Percentiles rank a stretch among this genome's conserved stretches.
phyloP scores from a whole-genome alignment of 2,888 invertebrate genomes.

The Eristalis pertinax region DNA sequence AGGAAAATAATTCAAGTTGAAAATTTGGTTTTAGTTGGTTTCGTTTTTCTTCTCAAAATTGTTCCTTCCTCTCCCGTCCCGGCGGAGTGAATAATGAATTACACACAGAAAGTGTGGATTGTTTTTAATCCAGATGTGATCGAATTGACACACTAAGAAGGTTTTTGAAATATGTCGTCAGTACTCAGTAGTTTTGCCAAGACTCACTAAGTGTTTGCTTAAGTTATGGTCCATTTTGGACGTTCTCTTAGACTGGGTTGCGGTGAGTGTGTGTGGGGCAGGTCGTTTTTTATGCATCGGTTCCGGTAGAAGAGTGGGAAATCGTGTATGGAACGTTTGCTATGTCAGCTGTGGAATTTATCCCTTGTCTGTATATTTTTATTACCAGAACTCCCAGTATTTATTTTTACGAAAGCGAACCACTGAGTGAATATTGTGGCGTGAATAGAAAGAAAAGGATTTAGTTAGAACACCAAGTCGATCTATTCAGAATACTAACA shows the following conservation, averaged over 20 bases:
- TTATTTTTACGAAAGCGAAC: too few species aligned
- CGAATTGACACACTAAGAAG: conserved; percentile 4
- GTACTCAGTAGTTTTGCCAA: neutral
- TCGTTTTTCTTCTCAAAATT: neutral
- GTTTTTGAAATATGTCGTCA: neutral
- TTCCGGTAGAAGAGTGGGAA: too few species aligned
- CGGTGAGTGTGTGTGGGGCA: neutral
- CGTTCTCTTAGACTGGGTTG: neutral
- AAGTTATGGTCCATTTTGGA: neutral
- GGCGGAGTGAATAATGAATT: conserved; percentile 20
- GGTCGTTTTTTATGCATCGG: too few species aligned
- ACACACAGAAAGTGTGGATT: conserved; percentile 6
- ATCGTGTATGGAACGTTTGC: too few species aligned
- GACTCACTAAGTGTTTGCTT: neutral
- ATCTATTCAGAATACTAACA: too few species aligned
- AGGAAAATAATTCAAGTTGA: conserved; percentile 32
- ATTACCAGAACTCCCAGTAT: too few species aligned
- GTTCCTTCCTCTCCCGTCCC: neutral
- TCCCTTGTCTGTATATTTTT: too few species aligned
- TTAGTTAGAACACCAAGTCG: too few species aligned
- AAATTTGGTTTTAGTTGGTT: conserved; percentile 11
- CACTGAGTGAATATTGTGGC: too few species aligned
- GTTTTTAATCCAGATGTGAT: conserved; percentile 9
- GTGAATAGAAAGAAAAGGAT: too few species aligned
- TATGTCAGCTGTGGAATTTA: too few species aligned